Evolutionary conservation across 2,888 invertebrate species (phyloP), one percentile per base, ranked within the genome.

Genomic region (Sisyra terminalis): DNA sequence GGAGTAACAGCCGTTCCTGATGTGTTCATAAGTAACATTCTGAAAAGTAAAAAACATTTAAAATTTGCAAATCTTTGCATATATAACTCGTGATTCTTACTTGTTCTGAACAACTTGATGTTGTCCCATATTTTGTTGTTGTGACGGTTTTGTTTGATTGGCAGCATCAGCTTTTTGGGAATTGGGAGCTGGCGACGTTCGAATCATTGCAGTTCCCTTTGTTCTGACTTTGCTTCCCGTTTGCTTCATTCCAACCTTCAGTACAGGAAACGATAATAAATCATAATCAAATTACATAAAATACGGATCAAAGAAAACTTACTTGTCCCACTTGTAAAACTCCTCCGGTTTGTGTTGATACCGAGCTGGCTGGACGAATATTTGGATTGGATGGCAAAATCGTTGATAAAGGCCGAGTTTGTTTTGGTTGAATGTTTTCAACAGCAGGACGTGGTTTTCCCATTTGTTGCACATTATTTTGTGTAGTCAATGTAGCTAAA

Each of bases 341-440:
- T 40, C 68, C 71, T 39, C 59, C 61, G 1, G 88, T 88, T 61
- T 88, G 88, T 0, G 88, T 88, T 5, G 87, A 86, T 9, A 88
- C 87, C 0, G 85, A 85, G 50, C 84, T 79, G 3, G 68, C 83
- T 0, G 87, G 85, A 40, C 87, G 69, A 48, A 83, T 75, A 50
- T 71, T 72, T 11, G 67, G 63, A 52, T 73, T 68, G 65, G 63
- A 62, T 63, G 63, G 60, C 44, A 63, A 48, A 48, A 64, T 63
- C 48, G 59, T 63, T 17, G 46, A 46, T 39, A 63, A 50, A 10
- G 66, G 63, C 44, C 68, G 54, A 41, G 56, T 60, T 44, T 65
- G 60, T 52, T 63, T 69, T 2, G 69, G 67, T 49, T 69, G 69
- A 43, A 72, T 65, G 42, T 69, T 66, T 46, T 71, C 71, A 48